These are phyloP conservation scores for Anthoscopus minutus DNA, from an alignment of 2,113 vertebrate species.

Conservation along the genomic window DNA sequence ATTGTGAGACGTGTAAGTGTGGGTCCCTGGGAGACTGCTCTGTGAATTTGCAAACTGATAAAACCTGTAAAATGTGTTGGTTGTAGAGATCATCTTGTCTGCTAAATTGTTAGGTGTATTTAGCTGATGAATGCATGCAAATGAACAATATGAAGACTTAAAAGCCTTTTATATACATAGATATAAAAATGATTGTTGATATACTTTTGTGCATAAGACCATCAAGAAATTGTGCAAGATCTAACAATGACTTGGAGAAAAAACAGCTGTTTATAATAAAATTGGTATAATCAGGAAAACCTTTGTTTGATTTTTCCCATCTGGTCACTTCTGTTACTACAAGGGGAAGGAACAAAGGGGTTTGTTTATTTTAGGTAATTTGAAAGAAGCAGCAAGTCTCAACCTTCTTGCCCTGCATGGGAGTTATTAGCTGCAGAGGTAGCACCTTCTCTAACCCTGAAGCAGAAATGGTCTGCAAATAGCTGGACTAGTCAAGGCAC, in stretches of 20 bases:
- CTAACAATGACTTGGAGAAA: not conserved
- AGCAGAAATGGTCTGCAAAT: not conserved
- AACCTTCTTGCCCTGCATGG: not conserved
- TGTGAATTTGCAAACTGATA: conserved; percentile 41
- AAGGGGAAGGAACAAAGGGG: not conserved
- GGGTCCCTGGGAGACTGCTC: not conserved
- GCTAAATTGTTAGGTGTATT: not conserved
- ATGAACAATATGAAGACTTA: not conserved
- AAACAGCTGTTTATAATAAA: conserved; percentile 22
- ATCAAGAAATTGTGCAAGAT: not conserved
- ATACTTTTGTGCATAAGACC: not conserved
- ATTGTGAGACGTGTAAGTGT: conserved; percentile 21
- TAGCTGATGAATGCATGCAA: not conserved
- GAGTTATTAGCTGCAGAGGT: not conserved
- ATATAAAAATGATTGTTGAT: not conserved
- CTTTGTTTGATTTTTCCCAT: conserved; percentile 31
- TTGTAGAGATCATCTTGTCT: not conserved
- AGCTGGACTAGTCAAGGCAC: not conserved
- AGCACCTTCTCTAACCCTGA: not conserved
- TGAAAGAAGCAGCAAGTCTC: not conserved
- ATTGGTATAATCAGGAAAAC: conserved; percentile 9
- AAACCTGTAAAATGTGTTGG: conserved; percentile 36
- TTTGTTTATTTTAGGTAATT: conserved; percentile 13
- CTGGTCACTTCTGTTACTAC: conserved; percentile 17
- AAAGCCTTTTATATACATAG: not conserved